Evolutionary conservation across 2,797 vertebrate species (phyloP), one percentile per base, ranked within the genome.

Genomic region (Acrocephalus scirpaceus): DNA sequence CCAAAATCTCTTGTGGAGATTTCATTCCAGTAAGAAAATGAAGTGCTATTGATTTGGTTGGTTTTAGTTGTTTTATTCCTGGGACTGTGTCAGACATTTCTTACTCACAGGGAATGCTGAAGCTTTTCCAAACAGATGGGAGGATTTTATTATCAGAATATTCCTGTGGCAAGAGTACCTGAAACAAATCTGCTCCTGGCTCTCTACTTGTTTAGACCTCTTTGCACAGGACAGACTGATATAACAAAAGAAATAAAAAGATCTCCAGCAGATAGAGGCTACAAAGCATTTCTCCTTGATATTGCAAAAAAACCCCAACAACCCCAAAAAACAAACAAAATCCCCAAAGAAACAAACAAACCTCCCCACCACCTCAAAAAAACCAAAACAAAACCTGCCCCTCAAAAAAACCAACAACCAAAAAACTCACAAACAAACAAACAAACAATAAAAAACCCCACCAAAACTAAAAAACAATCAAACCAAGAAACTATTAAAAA

Each of bases 11-110:
- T 73, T 30, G 10, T 11, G 22, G 29, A 85, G n/a, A 75, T 72
- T 90, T 84, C 47, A 60, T 91, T 92, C 62, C 58, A 76, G 26
- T 69, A 79, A 89, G 51, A 5, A 93, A 78, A 88, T 66, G 25
- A 92, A 75, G 57, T 87, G 64, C 45, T 79, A 56, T 64, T 61
- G 53, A 73, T 44, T 42, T 48, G 14, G 7, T 64, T 89, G 26
- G 18, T 78, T 78, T 51, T 51, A 73, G 13, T 34, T 58, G 25
- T 57, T 72, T 82, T 81, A 14, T 82, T 86, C 18, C 29, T 53
- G 32, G 26, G 51, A 53, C 56, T 34, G 9, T 20, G 16, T 64
- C 57, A 88, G 57, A 71, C 17, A 40, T 80, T 44, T 82, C 45
- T 74, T 82, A 48, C n/a, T 90, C 79, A 77, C 66, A 90, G 64